phyloP scores from a whole-genome alignment of 2,888 invertebrate species.

The Andrena hattorfiana region DNA sequence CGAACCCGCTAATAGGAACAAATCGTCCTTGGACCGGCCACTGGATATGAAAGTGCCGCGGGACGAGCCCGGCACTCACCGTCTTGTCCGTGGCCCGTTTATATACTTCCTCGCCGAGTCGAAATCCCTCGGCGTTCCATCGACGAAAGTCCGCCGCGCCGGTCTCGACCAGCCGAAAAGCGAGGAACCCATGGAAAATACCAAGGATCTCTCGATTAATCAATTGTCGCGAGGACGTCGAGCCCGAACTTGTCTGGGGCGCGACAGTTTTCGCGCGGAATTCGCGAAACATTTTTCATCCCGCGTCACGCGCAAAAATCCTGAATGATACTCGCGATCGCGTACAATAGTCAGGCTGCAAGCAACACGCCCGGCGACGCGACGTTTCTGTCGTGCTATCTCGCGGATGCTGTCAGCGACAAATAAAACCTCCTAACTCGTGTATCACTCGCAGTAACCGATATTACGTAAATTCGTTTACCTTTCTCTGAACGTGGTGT shows the following conservation, averaged over 20 bases:
- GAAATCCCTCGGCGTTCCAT: not conserved
- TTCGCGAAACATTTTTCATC: slow-evolving; percentile 41
- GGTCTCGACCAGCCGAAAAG: not conserved
- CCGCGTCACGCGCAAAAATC: slow-evolving; percentile 46
- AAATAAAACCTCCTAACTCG: slow-evolving; percentile 56
- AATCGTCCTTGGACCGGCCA: slow-evolving; percentile 57
- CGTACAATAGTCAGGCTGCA: slow-evolving; percentile 34
- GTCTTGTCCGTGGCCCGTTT: not conserved
- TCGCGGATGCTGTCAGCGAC: slow-evolving; percentile 51
- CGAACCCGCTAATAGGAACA: slow-evolving; percentile 64
- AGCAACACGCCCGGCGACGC: slow-evolving; percentile 19
- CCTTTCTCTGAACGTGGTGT: not conserved
- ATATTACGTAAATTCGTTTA: slow-evolving; percentile 4
- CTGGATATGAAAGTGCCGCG: slow-evolving; percentile 40
- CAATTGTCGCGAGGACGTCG: slow-evolving; percentile 24
- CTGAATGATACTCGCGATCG: slow-evolving; percentile 42
- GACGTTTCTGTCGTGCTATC: slow-evolving; percentile 51
- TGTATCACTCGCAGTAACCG: slow-evolving; percentile 8
- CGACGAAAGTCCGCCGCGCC: not conserved
- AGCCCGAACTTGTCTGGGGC: slow-evolving; percentile 1
- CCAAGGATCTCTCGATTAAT: slow-evolving; percentile 35
- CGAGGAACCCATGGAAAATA: not conserved
- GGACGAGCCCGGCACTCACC: slow-evolving; percentile 14
- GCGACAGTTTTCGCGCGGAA: slow-evolving; percentile 33
- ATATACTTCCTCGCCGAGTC: not conserved